A percentile compares a stretch with the other conserved stretches of the same genome.
phyloP scores from a whole-genome alignment of 1,140 invertebrate species.

The Scaptomyza hsui region DNA sequence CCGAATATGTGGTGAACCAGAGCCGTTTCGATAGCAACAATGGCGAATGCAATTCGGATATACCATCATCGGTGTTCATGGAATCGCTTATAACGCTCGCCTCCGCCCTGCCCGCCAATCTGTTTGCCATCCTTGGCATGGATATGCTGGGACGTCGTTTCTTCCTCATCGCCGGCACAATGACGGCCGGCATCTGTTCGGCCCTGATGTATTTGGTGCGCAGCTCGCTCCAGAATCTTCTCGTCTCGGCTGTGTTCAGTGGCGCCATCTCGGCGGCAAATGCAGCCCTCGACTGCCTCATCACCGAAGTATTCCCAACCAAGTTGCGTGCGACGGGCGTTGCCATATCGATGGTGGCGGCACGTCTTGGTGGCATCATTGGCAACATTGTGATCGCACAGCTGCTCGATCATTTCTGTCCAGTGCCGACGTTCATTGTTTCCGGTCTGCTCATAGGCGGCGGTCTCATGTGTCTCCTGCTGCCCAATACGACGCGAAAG shows the following conservation, averaged over 20 bases:
- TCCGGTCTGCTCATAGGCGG: slow-evolving; percentile 91
- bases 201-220: slow-evolving; percentile 93
- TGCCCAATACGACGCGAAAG: slow-evolving; percentile 93
- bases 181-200: slow-evolving; percentile 93
- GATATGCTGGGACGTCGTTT: slow-evolving; percentile 94
- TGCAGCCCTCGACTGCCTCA: slow-evolving; percentile 93
- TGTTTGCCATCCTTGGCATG: slow-evolving; percentile 90
- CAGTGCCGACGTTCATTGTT: slow-evolving; percentile 93
- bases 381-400: slow-evolving; percentile 94
- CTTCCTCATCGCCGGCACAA: slow-evolving; percentile 94
- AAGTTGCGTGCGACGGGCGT: slow-evolving; percentile 93
- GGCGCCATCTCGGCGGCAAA: slow-evolving; percentile 95
- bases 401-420: slow-evolving; percentile 92
- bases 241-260: slow-evolving; percentile 93
- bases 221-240: slow-evolving; percentile 91
- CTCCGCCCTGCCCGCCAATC: slow-evolving; percentile 92
- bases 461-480: slow-evolving; percentile 91
- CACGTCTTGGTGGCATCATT: slow-evolving; percentile 92
- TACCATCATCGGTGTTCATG: slow-evolving; percentile 91
- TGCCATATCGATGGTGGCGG: slow-evolving; percentile 94
- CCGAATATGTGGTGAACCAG: slow-evolving; percentile 88
- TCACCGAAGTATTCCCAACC: slow-evolving; percentile 95
- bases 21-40: slow-evolving; percentile 86
- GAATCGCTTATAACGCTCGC: slow-evolving; percentile 94
- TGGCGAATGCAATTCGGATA: slow-evolving; percentile 88